These are phyloP conservation scores for Tragelaphus eurycerus DNA, from an alignment of 2,797 vertebrate genomes.

Conservation along the genomic window DNA sequence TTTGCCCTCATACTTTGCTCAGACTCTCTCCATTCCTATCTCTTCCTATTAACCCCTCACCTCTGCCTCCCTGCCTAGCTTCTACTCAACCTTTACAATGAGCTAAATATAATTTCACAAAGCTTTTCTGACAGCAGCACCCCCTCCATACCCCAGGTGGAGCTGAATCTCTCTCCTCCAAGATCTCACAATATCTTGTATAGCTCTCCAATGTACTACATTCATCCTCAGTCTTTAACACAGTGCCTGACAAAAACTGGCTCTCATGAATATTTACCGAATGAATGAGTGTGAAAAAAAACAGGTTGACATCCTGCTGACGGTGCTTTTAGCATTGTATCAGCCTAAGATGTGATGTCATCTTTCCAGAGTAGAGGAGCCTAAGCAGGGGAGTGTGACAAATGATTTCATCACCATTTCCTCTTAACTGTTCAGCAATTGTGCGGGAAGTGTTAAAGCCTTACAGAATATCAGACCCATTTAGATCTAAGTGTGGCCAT, in stretches of 20 bases:
- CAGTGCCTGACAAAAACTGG: neutral
- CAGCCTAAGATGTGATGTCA: constrained; percentile 26
- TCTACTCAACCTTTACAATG: neutral
- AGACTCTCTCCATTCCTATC: neutral
- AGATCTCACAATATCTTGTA: neutral
- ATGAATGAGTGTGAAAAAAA: neutral
- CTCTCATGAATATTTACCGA: neutral
- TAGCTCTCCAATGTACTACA: neutral
- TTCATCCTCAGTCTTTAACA: neutral
- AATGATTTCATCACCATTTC: constrained; percentile 43
- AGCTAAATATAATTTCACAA: neutral
- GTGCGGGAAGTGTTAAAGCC: neutral
- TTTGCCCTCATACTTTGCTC: neutral
- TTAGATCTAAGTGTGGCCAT: constrained; percentile 7
- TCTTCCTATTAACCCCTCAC: neutral
- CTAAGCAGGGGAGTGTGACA: neutral
- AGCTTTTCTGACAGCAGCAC: neutral
- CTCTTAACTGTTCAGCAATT: constrained; percentile 31
- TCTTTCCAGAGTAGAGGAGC: neutral
- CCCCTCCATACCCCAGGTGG: neutral
- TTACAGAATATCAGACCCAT: neutral
- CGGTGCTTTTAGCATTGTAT: neutral
- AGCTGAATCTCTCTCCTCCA: neutral
- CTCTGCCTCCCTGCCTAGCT: neutral
- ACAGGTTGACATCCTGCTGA: constrained; percentile 33